These are phyloP conservation scores for Heliconius ismenius DNA, from an alignment of 2,888 invertebrate species.

Conservation along the genomic window DNA sequence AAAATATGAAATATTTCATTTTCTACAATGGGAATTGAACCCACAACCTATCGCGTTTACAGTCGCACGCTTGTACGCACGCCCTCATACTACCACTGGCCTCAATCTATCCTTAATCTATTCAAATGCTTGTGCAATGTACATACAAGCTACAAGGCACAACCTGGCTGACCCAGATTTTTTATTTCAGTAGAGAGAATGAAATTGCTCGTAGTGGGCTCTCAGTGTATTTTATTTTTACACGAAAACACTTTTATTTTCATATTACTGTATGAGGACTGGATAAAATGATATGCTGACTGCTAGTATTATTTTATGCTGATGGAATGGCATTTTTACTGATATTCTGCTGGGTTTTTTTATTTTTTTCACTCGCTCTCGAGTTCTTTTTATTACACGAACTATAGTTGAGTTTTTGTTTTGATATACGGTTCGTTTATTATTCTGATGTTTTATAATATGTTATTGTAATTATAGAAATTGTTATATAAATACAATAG, in stretches of 20 bases:
- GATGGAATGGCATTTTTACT: constrained; percentile 49
- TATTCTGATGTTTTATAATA: constrained; percentile 2
- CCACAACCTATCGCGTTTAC: too few species aligned
- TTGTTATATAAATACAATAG: not conserved
- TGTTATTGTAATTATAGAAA: not conserved
- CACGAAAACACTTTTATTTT: constrained; percentile 63
- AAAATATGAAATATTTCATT: too few species aligned
- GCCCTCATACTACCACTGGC: constrained; percentile 28
- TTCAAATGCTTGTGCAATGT: constrained; percentile 55
- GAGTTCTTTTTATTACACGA: constrained; percentile 24
- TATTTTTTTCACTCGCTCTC: constrained; percentile 32
- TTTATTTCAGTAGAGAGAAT: constrained; percentile 75
- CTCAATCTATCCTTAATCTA: constrained; percentile 48
- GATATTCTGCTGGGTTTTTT: constrained; percentile 29
- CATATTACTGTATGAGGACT: constrained; percentile 54
- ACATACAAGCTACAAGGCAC: constrained; percentile 45
- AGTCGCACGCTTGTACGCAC: too few species aligned
- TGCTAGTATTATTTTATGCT: constrained; percentile 48
- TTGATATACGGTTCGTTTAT: not conserved
- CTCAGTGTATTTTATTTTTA: constrained; percentile 54
- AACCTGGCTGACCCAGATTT: constrained; percentile 75
- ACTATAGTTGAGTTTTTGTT: constrained; percentile 20
- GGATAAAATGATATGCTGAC: constrained; percentile 45
- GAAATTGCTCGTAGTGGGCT: constrained; percentile 74
- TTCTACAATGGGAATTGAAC: too few species aligned